Evolutionary conservation across 2,888 invertebrate species (phyloP), one percentile per base, ranked within the genome.

Genomic region (Romanomermis culicivorax): DNA sequence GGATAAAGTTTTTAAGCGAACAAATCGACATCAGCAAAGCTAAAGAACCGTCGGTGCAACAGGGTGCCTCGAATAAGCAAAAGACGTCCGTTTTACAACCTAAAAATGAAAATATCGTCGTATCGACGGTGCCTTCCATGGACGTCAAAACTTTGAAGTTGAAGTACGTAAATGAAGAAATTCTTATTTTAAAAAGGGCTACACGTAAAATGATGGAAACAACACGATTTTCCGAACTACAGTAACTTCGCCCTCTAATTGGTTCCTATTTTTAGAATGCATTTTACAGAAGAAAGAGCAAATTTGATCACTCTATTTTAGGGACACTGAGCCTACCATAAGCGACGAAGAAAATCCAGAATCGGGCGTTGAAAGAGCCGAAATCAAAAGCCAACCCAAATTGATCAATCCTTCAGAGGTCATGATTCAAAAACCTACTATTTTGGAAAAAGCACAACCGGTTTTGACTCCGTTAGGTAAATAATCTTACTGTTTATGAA

Each of bases 361-460:
- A 11, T 47, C 42, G 3, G 50, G 36, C 14, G 11, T 23, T 4
- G 30, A 20, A 23, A 3, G 53, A 25, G 27, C 36, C 7, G 62
- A 67, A 52, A 63, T 67, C 27, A 52, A 63, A 29, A 67, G 64
- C 47, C 53, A 56, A 29, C 51, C 55, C 4, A n/a, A 30, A 2
- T 50, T 56, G 27, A 56, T 56, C 42, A 27, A 56, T 25, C 55
- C 55, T 14, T 23, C 26, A 30, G 55, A 57, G 29, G 42, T 57
- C 2, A 20, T 23, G 20, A 51, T 57, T 17, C 3, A 24, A 14
- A 30, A 54, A 42, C 49, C 54, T 29, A 56, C 64, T 11, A 58
- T 69, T n/a, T 62, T 68, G 29, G 65, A 66, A 42, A 65, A 68
- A 55, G 69, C 71, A 0, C 64, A 69, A 56, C 68, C 71, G 3